Percentiles rank a stretch among this genome's conserved stretches.
These are phyloP conservation scores for Miniopterus natalensis DNA, from an alignment of 2,113 vertebrate species.

Conservation along the genomic window DNA sequence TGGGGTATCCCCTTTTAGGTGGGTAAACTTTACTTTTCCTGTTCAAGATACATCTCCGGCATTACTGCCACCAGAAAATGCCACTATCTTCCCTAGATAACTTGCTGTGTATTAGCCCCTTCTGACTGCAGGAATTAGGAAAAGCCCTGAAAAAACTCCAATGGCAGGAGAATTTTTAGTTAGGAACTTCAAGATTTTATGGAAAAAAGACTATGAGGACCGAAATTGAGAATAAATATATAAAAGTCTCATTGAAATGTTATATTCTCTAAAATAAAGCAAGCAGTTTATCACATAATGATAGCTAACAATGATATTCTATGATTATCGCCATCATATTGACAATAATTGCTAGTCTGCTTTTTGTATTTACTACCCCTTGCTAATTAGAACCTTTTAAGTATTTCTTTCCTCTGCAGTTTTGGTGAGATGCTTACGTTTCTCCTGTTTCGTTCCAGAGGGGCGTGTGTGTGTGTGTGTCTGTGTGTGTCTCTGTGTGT, in stretches of 20 bases:
- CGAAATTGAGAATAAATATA: neutral
- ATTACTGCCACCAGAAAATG: neutral
- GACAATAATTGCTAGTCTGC: neutral
- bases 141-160: neutral
- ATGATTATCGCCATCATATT: neutral
- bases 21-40: neutral
- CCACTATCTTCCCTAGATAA: neutral
- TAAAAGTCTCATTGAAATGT: neutral
- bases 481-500: neutral
- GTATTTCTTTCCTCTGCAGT: neutral
- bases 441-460: neutral
- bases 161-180: neutral
- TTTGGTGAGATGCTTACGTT: slow-evolving; percentile 19
- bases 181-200: neutral
- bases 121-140: neutral
- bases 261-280: neutral
- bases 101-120: neutral
- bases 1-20: neutral
- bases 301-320: neutral
- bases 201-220: neutral
- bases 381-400: neutral
- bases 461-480: neutral
- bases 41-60: neutral
- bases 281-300: neutral
- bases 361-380: neutral